Percentiles rank a stretch among this genome's conserved stretches.
phyloP scores from a whole-genome alignment of 1,140 invertebrate species.

The Antheraea pernyi region DNA sequence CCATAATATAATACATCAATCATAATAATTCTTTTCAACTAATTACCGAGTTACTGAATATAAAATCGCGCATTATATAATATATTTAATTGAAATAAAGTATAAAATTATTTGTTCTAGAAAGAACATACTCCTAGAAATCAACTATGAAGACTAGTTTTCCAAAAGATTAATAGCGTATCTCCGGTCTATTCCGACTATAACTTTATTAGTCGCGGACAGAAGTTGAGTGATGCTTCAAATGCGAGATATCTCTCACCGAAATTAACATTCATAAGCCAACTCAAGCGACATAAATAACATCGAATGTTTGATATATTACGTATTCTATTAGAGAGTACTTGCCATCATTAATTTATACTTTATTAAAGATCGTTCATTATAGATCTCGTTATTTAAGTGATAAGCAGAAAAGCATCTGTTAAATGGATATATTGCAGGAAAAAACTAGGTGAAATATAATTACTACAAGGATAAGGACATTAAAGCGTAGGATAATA shows the following conservation, averaged over 20 bases:
- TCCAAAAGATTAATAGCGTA: constrained; percentile 2
- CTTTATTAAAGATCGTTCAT: too few species aligned
- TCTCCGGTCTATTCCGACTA: constrained; percentile 16
- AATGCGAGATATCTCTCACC: constrained; percentile 63
- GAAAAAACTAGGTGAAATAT: too few species aligned
- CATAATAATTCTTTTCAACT: too few species aligned
- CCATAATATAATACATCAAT: too few species aligned
- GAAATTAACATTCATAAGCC: constrained; percentile 71
- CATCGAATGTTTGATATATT: constrained; percentile 50
- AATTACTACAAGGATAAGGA: too few species aligned
- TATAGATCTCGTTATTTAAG: too few species aligned
- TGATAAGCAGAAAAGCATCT: too few species aligned
- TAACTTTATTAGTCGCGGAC: constrained; percentile 38
- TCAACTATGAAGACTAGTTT: background rate
- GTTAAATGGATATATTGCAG: too few species aligned
- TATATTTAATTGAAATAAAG: background rate
- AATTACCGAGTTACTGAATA: too few species aligned
- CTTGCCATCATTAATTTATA: constrained; percentile 17
- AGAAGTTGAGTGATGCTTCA: constrained; percentile 49
- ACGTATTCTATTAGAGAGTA: constrained; percentile 39
- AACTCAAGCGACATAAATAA: constrained; percentile 64
- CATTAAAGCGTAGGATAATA: too few species aligned
- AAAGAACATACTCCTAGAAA: background rate
- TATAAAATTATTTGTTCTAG: background rate
- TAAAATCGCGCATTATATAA: too few species aligned